These are phyloP conservation scores for Esox lucius DNA, from an alignment of 2,797 vertebrate species.

Conservation along the genomic window DNA sequence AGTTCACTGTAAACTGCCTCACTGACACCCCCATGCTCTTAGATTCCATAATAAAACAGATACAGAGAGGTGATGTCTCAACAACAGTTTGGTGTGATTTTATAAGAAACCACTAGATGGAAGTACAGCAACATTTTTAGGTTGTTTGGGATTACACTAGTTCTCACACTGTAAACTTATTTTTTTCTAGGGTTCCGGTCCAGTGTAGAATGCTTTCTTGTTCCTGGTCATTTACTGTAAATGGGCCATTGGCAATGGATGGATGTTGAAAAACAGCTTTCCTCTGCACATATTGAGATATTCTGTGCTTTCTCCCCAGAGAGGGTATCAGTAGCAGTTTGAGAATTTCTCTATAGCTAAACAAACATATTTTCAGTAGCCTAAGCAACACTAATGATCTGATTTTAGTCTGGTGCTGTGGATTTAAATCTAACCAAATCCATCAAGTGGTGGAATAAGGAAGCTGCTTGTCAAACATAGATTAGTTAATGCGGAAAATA, in stretches of 20 bases:
- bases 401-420: background rate
- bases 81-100: slow-evolving; percentile 7
- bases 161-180: background rate
- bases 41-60: no score
- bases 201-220: background rate
- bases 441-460: no score
- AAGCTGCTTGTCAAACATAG: no score
- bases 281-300: no score
- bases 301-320: no score
- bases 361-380: background rate
- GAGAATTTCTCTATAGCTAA: background rate
- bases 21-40: no score
- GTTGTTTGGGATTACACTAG: background rate
- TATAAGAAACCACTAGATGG: slow-evolving; percentile 46
- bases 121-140: slow-evolving; percentile 17
- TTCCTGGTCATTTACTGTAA: background rate
- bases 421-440: no score
- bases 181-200: background rate
- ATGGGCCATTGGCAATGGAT: background rate
- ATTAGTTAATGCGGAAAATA: no score
- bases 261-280: background rate
- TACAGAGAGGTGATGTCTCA: background rate
- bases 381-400: background rate
- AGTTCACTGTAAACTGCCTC: no score
- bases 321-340: background rate